Percentiles rank a stretch among this genome's conserved stretches.
phyloP scores from a whole-genome alignment of 2,113 vertebrate species.

The Rhynchomys soricoides region DNA sequence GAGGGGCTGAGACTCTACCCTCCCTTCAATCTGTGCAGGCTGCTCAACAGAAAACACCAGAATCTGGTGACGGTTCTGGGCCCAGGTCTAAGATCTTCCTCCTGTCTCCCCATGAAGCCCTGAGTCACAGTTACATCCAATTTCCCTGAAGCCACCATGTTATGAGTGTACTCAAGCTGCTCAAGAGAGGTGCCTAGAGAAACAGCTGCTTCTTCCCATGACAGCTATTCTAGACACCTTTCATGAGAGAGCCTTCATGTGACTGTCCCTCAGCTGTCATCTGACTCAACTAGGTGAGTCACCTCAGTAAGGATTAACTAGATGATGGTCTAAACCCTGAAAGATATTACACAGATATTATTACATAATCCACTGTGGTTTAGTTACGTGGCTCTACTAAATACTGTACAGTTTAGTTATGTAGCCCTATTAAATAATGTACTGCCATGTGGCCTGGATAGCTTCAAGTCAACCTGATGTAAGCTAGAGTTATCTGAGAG shows the following conservation, averaged over 20 bases:
- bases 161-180: neutral
- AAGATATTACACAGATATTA: neutral
- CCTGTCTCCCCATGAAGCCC: neutral
- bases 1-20: neutral
- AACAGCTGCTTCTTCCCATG: neutral
- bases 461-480: neutral
- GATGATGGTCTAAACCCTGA: neutral
- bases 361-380: neutral
- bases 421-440: neutral
- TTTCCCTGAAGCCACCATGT: neutral
- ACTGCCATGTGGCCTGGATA: neutral
- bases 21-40: neutral
- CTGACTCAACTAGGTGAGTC: neutral
- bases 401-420: neutral
- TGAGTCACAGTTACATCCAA: neutral
- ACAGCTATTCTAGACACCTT: neutral
- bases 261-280: neutral
- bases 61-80: neutral
- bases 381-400: neutral
- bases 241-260: neutral
- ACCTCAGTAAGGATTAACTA: neutral
- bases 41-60: neutral
- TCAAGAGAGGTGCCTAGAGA: neutral
- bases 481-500: neutral
- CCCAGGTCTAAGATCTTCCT: neutral